Evolutionary conservation across 2,113 vertebrate species (phyloP), one percentile per base, ranked within the genome.

Genomic region (Clarias gariepinus): DNA sequence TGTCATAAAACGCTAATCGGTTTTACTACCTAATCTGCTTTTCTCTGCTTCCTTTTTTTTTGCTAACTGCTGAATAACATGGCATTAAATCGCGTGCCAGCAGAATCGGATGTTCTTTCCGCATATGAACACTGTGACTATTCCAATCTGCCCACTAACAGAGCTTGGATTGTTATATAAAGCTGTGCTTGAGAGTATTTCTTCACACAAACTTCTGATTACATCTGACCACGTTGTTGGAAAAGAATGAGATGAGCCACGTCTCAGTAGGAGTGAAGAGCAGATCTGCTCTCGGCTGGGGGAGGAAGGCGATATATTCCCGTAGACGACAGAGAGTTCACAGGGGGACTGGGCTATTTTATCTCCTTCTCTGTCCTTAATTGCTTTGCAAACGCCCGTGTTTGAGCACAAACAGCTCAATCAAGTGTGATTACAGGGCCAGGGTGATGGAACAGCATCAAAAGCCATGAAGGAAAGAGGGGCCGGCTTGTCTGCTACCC

Each of bases 381-480:
- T 90, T 90, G 86, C 82, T 81, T 36, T 58, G 83, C 73, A 85
- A 85, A 87, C 84, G 77, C 57, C 81, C 76, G 53, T 69, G 86
- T 84, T 90, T 90, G 84, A 81, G 78, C 82, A 79, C 82, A 90
- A 89, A 86, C 69, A 84, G 81, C 88, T 86, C 83, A 89, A 84
- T 86, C 79, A 69, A 64, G 81, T 83, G 86, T 90, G 84, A 89
- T 89, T 89, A 88, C 86, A 74, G 74, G 73, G 61, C 21, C 73
- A 64, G 53, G 86, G 30, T 84, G 84, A 87, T 86, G 61, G 69
- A 83, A 60, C 23, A 33, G 83, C 81, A 74, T 76, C 63, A 83
- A 41, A 84, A 77, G 68, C 79, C 47, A n/a, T 64, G 47, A 71
- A 69, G 66, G 47, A 47, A 58, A 58, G 19, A n/a, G 85, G 69